Percentiles rank a stretch among this genome's conserved stretches.
These are phyloP conservation scores for Pteronura brasiliensis DNA, from an alignment of 2,113 vertebrate genomes.

Conservation along the genomic window DNA sequence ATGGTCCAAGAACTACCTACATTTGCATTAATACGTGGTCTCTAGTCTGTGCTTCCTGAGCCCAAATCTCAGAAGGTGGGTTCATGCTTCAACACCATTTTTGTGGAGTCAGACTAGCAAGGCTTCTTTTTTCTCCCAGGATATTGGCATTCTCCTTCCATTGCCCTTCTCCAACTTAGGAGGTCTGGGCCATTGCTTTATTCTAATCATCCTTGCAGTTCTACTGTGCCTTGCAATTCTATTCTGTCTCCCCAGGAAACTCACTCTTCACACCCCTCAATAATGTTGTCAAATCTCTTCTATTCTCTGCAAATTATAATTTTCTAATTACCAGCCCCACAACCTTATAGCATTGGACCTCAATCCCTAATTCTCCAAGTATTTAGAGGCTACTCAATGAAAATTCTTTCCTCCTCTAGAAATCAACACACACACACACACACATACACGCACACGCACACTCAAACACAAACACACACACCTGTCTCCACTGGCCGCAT, in stretches of 20 bases:
- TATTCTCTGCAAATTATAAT: background rate
- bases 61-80: background rate
- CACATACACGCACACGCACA: background rate
- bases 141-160: background rate
- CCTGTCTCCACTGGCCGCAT: background rate
- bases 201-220: background rate
- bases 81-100: background rate
- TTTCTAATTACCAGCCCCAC: background rate
- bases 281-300: background rate
- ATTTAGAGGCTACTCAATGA: background rate
- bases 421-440: background rate
- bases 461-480: background rate
- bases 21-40: background rate
- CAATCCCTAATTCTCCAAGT: background rate
- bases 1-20: background rate
- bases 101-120: background rate
- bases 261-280: background rate
- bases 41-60: background rate
- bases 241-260: background rate
- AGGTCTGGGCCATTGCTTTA: background rate
- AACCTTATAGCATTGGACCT: background rate
- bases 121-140: background rate
- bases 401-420: background rate
- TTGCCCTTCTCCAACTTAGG: background rate
- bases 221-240: background rate